Percentiles rank a stretch among this genome's conserved stretches.
Conservation (phyloP, 92 coral and sea anemone genomes). For the Meandrina meandrites region DNA sequence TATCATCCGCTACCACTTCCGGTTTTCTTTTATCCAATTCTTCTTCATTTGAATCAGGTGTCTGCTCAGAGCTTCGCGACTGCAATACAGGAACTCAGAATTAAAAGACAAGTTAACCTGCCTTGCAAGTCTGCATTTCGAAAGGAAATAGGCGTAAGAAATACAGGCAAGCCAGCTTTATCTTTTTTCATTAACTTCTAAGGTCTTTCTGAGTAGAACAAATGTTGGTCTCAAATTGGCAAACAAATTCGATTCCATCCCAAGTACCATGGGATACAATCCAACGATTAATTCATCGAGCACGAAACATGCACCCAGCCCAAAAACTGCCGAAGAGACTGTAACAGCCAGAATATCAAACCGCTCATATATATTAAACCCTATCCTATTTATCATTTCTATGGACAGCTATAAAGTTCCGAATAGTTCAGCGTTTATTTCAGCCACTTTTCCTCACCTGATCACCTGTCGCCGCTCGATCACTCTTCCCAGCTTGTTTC, state of each 20-base stretch:
- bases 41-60: neutral
- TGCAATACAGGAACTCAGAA: neutral
- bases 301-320: too few relatives aligned
- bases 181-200: neutral
- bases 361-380: too few relatives aligned
- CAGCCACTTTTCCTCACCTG: neutral
- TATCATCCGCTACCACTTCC: slow-evolving; percentile 31
- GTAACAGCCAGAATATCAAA: too few relatives aligned
- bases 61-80: neutral
- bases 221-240: neutral
- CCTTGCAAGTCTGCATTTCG: neutral
- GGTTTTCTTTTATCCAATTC: neutral
- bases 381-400: neutral
- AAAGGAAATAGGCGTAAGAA: neutral
- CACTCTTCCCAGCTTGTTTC: neutral
- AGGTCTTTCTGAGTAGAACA: neutral
- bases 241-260: too few relatives aligned
- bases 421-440: neutral
- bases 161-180: neutral
- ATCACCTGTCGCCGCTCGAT: neutral
- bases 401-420: too few relatives aligned
- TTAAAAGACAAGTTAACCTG: neutral
- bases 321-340: too few relatives aligned
- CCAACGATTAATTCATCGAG: too few relatives aligned
- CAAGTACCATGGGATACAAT: too few relatives aligned